Evolutionary conservation across 2,113 vertebrate species (phyloP).

Genomic region (Crotalus tigris): DNA sequence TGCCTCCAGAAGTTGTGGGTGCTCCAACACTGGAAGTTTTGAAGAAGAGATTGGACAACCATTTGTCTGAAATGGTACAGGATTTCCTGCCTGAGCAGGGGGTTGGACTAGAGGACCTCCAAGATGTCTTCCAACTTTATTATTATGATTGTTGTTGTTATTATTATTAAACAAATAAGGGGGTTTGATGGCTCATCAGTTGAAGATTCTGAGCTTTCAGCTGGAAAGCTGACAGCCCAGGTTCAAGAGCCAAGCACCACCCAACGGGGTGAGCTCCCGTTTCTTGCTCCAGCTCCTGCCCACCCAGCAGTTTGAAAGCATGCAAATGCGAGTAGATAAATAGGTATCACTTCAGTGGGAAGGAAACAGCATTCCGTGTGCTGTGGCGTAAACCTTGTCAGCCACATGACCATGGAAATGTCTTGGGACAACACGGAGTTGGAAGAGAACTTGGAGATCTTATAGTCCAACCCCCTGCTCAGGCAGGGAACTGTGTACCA

Average conservation of each 20-base stretch:
- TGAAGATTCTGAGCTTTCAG: not conserved
- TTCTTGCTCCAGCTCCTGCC: not conserved
- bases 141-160: no score
- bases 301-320: not conserved
- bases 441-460: not conserved
- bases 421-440: not conserved
- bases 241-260: accelerated
- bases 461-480: not conserved
- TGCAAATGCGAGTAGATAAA: no score
- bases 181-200: not conserved
- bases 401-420: not conserved
- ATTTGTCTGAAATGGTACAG: no score
- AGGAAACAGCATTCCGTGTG: no score
- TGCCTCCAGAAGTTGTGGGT: no score
- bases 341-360: not conserved
- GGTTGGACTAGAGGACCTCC: no score
- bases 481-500: no score
- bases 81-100: no score
- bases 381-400: not conserved
- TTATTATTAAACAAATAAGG: not conserved
- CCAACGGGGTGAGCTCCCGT: not conserved
- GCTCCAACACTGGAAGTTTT: no score
- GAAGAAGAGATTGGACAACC: no score
- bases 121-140: no score
- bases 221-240: not conserved